phyloP scores from a whole-genome alignment of 2,888 invertebrate genomes.

The Cataglyphis livida region DNA sequence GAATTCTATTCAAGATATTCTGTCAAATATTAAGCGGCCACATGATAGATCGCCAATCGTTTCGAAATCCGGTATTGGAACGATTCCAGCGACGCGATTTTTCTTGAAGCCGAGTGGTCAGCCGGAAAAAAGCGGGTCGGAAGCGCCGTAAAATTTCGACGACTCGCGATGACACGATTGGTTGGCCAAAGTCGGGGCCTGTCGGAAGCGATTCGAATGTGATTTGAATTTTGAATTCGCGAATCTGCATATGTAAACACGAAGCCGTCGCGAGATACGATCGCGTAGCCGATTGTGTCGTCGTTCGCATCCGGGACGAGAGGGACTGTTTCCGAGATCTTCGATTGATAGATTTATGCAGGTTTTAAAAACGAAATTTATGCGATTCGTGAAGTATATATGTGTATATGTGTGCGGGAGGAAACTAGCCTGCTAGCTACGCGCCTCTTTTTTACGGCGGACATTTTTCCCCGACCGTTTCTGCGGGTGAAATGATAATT shows the following conservation, averaged over 20 bases:
- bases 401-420: background rate
- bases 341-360: constrained; percentile 50
- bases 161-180: constrained; percentile 44
- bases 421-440: constrained; percentile 2
- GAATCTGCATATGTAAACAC: constrained; percentile 78
- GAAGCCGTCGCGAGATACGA: constrained; percentile 19
- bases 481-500: constrained; percentile 26
- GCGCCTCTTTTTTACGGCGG: constrained; percentile 2
- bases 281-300: constrained; percentile 16
- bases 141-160: constrained; percentile 64
- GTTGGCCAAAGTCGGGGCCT: constrained; percentile 33
- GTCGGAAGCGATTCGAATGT: constrained; percentile 80
- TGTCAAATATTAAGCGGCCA: background rate
- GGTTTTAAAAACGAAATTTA: constrained; percentile 56
- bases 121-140: constrained; percentile 44
- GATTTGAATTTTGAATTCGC: constrained; percentile 81
- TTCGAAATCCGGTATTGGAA: background rate
- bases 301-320: constrained; percentile 13
- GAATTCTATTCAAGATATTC: background rate
- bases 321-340: constrained; percentile 46
- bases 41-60: background rate
- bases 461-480: background rate
- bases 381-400: background rate
- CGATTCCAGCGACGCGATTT: constrained; percentile 12
- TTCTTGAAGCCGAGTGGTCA: constrained; percentile 11